These are phyloP conservation scores for Aspiorhynchus laticeps DNA, from an alignment of 2,113 vertebrate genomes.

Conservation along the genomic window DNA sequence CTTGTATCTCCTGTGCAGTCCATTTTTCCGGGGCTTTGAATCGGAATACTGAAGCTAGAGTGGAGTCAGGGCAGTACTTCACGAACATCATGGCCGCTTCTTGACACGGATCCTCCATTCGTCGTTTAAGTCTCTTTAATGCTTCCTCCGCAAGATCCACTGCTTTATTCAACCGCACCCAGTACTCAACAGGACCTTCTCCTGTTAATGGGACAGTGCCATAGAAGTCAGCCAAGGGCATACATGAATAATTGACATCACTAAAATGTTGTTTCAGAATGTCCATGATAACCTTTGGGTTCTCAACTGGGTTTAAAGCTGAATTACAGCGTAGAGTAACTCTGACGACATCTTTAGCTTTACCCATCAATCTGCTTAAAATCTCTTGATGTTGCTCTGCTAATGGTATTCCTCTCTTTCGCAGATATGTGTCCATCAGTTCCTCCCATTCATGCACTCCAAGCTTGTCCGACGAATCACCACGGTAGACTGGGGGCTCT, in stretches of 20 bases:
- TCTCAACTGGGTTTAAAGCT: too few species aligned
- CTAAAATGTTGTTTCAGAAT: background rate
- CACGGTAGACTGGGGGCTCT: background rate
- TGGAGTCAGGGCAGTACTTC: slow-evolving; percentile 4
- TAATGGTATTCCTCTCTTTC: slow-evolving; percentile 10
- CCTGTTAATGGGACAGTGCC: background rate
- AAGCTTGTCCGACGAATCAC: background rate
- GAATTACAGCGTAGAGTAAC: too few species aligned
- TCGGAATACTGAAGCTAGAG: background rate
- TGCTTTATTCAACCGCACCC: background rate
- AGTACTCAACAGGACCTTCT: background rate
- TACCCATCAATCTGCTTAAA: background rate
- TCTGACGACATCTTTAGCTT: background rate
- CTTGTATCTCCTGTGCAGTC: background rate
- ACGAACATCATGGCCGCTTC: slow-evolving; percentile 17
- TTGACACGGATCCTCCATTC: slow-evolving; percentile 5
- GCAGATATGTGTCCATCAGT: background rate
- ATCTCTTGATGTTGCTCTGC: background rate
- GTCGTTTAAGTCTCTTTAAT: background rate
- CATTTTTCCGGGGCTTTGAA: slow-evolving; percentile 10
- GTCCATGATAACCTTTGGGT: background rate
- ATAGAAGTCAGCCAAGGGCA: slow-evolving; percentile 25
- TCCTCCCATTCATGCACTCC: background rate
- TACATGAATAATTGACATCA: background rate
- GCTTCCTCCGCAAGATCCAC: too few species aligned